These are phyloP conservation scores for Stictonetta naevosa DNA, from an alignment of 2,113 vertebrate genomes.

Conservation along the genomic window DNA sequence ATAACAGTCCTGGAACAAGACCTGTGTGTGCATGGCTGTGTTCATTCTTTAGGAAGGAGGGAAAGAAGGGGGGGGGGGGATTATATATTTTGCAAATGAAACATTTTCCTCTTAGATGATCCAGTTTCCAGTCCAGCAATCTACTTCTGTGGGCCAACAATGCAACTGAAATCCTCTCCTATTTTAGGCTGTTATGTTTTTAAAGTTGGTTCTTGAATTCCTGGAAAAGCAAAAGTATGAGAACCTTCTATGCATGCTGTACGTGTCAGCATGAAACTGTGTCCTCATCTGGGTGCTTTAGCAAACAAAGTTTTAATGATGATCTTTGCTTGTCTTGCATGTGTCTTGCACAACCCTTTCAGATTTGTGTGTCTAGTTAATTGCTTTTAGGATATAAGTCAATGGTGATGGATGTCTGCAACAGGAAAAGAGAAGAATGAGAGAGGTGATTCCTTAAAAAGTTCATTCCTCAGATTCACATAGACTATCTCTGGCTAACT, in stretches of 20 bases:
- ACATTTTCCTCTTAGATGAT: slow-evolving; percentile 25
- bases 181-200: slow-evolving; percentile 13
- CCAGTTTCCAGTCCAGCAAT: background rate
- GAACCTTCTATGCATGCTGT: background rate
- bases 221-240: background rate
- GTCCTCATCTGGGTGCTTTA: background rate
- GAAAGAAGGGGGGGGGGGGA: background rate
- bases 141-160: background rate
- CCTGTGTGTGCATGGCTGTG: background rate
- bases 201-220: background rate
- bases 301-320: background rate
- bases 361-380: background rate
- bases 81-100: background rate
- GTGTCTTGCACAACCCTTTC: background rate
- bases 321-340: background rate
- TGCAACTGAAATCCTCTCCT: background rate
- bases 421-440: background rate
- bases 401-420: background rate
- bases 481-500: slow-evolving; percentile 25
- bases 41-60: background rate
- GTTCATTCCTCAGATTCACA: slow-evolving; percentile 11
- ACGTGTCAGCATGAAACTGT: background rate
- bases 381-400: background rate
- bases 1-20: background rate
- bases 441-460: background rate